A percentile compares a stretch with the other conserved stretches of the same genome.
These are phyloP conservation scores for Cercopithecus hamlyni DNA, from an alignment of 2,797 vertebrate species.

Conservation along the genomic window DNA sequence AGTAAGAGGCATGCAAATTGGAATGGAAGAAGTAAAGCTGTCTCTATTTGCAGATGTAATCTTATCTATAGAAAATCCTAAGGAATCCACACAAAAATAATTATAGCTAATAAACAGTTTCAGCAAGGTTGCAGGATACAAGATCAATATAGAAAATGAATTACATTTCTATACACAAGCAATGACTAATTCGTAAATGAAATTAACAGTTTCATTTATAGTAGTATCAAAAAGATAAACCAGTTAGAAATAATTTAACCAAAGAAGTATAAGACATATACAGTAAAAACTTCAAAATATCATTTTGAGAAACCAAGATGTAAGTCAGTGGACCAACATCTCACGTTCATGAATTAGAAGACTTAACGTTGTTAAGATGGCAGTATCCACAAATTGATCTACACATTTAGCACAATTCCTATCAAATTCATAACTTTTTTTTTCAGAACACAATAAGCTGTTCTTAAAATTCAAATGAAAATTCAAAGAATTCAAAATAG, in stretches of 20 bases:
- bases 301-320: not conserved
- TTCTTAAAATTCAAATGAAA: not conserved
- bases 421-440: not conserved
- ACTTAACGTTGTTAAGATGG: not conserved
- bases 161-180: not conserved
- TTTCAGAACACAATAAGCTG: not conserved
- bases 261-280: not conserved
- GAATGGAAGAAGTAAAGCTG: not conserved
- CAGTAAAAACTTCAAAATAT: not conserved
- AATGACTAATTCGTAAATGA: not conserved
- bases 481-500: not conserved
- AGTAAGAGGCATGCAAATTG: not conserved
- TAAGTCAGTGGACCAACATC: not conserved
- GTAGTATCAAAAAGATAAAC: constrained; percentile 6
- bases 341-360: not conserved
- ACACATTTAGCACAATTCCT: not conserved
- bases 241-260: constrained; percentile 4
- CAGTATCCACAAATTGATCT: not conserved
- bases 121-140: not conserved
- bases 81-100: not conserved
- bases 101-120: not conserved
- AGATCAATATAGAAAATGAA: not conserved
- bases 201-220: not conserved
- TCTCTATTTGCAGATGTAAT: not conserved
- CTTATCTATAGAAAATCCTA: not conserved